Evolutionary conservation across 1,140 invertebrate species (phyloP).

Genomic region (Saxidomus purpurata): DNA sequence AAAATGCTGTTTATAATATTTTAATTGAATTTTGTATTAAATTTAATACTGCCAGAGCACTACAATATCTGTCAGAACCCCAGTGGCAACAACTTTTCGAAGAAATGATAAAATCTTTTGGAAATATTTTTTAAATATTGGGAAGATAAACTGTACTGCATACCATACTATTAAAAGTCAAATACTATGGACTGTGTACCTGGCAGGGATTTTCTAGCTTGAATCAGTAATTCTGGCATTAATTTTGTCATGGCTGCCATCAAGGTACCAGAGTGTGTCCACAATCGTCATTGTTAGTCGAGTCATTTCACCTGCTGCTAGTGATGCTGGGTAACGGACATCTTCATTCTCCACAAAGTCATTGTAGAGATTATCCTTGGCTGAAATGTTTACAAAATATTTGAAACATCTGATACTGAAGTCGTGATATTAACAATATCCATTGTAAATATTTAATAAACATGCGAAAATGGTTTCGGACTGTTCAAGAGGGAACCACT

Average conservation of each 20-base stretch:
- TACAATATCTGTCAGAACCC: too few species aligned
- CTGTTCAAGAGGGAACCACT: conserved; percentile 25
- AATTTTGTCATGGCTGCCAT: background rate
- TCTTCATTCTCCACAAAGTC: conserved; percentile 14
- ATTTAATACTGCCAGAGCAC: too few species aligned
- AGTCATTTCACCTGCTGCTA: background rate
- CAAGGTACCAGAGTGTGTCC: background rate
- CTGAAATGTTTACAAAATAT: conserved; percentile 31
- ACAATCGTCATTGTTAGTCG: background rate
- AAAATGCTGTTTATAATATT: too few species aligned
- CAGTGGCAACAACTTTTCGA: too few species aligned
- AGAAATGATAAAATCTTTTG: too few species aligned
- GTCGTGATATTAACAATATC: background rate
- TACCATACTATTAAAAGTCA: too few species aligned
- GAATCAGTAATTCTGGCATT: background rate
- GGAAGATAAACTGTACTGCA: too few species aligned
- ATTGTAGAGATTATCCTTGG: conserved; percentile 3
- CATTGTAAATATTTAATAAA: conserved; percentile 25
- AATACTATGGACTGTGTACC: too few species aligned
- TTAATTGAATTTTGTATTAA: too few species aligned
- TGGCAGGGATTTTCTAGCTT: background rate
- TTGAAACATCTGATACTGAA: conserved; percentile 17
- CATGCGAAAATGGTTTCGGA: conserved; percentile 26
- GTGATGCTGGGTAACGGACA: background rate
- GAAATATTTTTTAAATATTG: too few species aligned